Evolutionary conservation across 2,888 invertebrate genomes (phyloP).

Genomic region (Torymus aiolomorphi): DNA sequence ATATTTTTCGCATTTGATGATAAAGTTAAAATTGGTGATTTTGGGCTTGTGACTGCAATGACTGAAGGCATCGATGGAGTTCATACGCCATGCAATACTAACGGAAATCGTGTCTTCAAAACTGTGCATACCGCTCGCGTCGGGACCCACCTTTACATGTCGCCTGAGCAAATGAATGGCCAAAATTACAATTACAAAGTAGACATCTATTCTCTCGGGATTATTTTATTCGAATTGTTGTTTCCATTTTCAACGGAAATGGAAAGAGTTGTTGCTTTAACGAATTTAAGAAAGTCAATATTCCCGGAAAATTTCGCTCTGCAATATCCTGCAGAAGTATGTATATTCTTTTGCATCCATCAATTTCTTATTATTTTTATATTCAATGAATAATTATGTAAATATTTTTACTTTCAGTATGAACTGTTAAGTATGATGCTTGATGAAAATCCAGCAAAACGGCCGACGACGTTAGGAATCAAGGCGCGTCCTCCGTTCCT

Average conservation of each 20-base stretch:
- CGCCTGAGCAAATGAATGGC: constrained; percentile 92
- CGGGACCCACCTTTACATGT: constrained; percentile 98
- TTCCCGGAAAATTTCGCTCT: constrained; percentile 84
- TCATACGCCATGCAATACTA: constrained; percentile 64
- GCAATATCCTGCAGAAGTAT: constrained; percentile 84
- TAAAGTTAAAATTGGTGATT: constrained; percentile 96
- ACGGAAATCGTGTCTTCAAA: constrained; percentile 65
- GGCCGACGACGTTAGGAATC: constrained; percentile 87
- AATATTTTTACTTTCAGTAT: constrained; percentile 77
- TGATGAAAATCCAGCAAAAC: constrained; percentile 82
- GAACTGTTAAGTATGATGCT: constrained; percentile 87
- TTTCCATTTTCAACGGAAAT: constrained; percentile 93
- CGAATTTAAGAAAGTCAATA: constrained; percentile 80
- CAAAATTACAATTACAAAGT: constrained; percentile 91
- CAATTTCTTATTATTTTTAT: too few species aligned
- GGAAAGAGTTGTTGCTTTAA: constrained; percentile 86
- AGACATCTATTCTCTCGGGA: constrained; percentile 95
- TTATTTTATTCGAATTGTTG: constrained; percentile 95
- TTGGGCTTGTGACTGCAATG: constrained; percentile 96
- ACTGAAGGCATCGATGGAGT: constrained; percentile 77
- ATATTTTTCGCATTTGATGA: constrained; percentile 95
- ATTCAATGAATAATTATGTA: not conserved
- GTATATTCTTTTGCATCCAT: constrained; percentile 39
- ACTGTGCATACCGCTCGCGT: constrained; percentile 79
- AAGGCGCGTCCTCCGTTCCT: constrained; percentile 80